phyloP scores from a whole-genome alignment of 2,113 vertebrate genomes.

The Syngnathus floridae region DNA sequence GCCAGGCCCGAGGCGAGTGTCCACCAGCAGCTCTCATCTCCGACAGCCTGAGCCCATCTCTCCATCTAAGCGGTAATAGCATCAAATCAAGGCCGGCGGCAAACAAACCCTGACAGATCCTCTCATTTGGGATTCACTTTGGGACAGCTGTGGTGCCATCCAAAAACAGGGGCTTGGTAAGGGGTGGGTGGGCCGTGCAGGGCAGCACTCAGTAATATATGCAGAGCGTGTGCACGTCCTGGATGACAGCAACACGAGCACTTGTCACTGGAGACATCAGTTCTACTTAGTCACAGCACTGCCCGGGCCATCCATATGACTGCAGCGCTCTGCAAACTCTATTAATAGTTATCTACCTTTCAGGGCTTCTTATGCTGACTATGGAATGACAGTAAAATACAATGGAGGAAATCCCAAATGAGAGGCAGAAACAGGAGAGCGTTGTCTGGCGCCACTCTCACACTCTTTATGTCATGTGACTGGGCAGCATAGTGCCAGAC shows the following conservation, averaged over 20 bases:
- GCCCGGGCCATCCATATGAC: conserved; percentile 65
- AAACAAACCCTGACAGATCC: conserved; percentile 66
- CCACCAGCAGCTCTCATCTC: conserved; percentile 54
- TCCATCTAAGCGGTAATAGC: conserved; percentile 57
- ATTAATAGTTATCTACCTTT: conserved; percentile 75
- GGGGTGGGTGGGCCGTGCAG: conserved; percentile 20
- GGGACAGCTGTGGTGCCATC: conserved; percentile 64
- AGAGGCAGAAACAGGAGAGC: conserved; percentile 30
- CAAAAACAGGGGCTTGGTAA: conserved; percentile 41
- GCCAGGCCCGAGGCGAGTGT: conserved; percentile 54
- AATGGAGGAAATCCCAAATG: conserved; percentile 58
- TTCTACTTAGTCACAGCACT: conserved; percentile 70
- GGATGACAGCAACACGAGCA: conserved; percentile 63
- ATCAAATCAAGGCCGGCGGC: conserved; percentile 61
- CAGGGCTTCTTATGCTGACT: conserved; percentile 69
- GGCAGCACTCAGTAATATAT: conserved; percentile 61
- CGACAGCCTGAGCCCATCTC: conserved; percentile 35
- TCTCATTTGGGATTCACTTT: conserved; percentile 68
- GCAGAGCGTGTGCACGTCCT: conserved; percentile 62
- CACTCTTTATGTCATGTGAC: conserved; percentile 27
- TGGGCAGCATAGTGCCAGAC: conserved; percentile 40
- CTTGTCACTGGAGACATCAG: conserved; percentile 69
- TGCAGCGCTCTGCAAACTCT: conserved; percentile 65
- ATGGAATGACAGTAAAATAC: conserved; percentile 55
- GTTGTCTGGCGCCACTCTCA: conserved; percentile 13